These are phyloP conservation scores for Falco peregrinus DNA, from an alignment of 2,797 vertebrate species.

Conservation along the genomic window DNA sequence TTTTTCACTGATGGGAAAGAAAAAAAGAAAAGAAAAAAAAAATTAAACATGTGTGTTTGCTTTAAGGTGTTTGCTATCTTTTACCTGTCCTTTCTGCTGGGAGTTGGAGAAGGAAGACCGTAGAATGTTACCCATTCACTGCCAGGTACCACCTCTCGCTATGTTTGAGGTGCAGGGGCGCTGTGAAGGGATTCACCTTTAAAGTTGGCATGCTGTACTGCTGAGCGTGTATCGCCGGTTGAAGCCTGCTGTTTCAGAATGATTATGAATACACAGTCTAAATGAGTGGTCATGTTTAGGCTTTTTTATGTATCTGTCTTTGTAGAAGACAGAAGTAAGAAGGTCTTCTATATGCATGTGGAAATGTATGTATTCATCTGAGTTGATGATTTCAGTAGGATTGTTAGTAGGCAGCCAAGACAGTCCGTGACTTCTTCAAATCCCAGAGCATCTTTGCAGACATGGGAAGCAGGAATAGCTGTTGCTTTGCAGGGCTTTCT, in stretches of 20 bases:
- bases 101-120: neutral
- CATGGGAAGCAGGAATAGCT: neutral
- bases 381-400: neutral
- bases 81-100: neutral
- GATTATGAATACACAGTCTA: neutral
- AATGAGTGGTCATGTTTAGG: neutral
- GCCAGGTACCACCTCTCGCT: rapidly evolving
- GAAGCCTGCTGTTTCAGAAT: neutral
- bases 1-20: neutral
- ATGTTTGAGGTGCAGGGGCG: neutral
- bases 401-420: neutral
- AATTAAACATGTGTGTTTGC: neutral
- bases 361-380: neutral
- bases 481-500: neutral
- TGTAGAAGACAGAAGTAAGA: neutral
- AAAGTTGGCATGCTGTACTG: neutral
- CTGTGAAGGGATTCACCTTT: neutral
- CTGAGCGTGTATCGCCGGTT: neutral
- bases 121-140: neutral
- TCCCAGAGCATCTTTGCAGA: neutral
- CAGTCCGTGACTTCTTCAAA: neutral
- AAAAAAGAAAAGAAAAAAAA: neutral
- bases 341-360: neutral
- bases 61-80: neutral
- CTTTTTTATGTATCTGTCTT: constrained; percentile 35